Base-by-base conservation (phyloP, 2,888 invertebrate species). In the Xestobium rufovillosum region DNA sequence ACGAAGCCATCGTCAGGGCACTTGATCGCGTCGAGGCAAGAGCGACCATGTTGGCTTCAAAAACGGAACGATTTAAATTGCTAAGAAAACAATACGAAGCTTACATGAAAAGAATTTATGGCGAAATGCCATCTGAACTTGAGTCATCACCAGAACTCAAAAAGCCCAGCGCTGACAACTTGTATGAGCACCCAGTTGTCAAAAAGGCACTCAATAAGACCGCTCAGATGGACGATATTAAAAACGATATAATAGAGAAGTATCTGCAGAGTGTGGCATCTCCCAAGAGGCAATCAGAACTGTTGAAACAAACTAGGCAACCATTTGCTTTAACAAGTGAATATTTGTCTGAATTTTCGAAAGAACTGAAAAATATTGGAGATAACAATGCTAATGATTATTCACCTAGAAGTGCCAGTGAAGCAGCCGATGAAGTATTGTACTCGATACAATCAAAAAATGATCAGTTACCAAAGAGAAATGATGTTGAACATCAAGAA, bases 1-100 rank as follows among this genome's bases (percentile, higher is more conserved):
- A 77, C 55, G 71, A 72, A 45, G 68, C 68, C 51, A 65, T 78
- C 38, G 60, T 76, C 14, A 67, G 69, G 39, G 65, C 71, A 48
- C 57, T 78, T 48, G 75, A 77, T 49, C 67, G 67, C 14, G 71
- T 78, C 39, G 77, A 77, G 58, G 70, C 66, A 44, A 68, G 72
- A 45, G 69, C 77, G 14, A 63, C 69, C 16, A 60, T 66, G 47
- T 66, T 78, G 54, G 68, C 71, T 13, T 71, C 75, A 2, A 75
- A 76, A 61, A 76, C 75, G 14, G 72, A 76, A 49, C 63, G 73
- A 38, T 68, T 77, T 15, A 72, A 71, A 56, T 60, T 66, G 55
- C 63, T 76, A 6, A 50, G 63, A 16, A 49, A 51, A 31, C 60
- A 61, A 36, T 65, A 65, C 38, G 56, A 55, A 29, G 41, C 46